phyloP scores from a whole-genome alignment of 2,113 vertebrate species.

The Elephantulus edwardii region DNA sequence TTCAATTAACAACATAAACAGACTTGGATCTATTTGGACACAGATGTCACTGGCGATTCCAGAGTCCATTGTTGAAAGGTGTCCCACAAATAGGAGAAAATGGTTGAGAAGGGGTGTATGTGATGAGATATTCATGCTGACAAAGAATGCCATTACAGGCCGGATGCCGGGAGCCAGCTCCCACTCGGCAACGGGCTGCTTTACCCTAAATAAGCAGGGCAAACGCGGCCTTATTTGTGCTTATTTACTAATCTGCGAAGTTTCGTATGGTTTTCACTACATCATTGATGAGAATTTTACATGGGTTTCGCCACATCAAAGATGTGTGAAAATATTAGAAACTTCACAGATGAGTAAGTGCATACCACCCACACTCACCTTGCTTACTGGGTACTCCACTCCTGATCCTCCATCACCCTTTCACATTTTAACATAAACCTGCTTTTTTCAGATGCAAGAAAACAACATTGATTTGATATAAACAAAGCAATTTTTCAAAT shows the following conservation, averaged over 20 bases:
- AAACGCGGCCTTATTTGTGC: not conserved
- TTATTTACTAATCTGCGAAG: not conserved
- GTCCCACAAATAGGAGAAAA: constrained; percentile 46
- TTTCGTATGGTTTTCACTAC: no score
- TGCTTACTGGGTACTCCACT: not conserved
- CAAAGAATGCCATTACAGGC: constrained; percentile 54
- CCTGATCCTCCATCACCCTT: not conserved
- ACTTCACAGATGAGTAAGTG: not conserved
- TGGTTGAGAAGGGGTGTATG: not conserved
- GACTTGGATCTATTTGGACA: constrained; percentile 61
- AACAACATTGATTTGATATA: constrained; percentile 48
- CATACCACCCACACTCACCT: not conserved
- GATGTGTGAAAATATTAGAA: not conserved
- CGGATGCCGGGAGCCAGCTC: constrained; percentile 11
- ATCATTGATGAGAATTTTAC: not conserved
- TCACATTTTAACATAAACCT: constrained; percentile 41
- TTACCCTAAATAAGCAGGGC: not conserved
- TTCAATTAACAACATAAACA: constrained; percentile 56
- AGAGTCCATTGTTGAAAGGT: constrained; percentile 67
- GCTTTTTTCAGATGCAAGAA: constrained; percentile 65
- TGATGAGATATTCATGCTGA: constrained; percentile 65
- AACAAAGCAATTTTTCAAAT: constrained; percentile 52
- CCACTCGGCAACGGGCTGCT: not conserved
- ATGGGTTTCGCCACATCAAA: not conserved
- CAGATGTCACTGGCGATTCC: constrained; percentile 44